These are phyloP conservation scores for Pyrochroa serraticornis DNA, from an alignment of 2,888 invertebrate species.

Conservation along the genomic window DNA sequence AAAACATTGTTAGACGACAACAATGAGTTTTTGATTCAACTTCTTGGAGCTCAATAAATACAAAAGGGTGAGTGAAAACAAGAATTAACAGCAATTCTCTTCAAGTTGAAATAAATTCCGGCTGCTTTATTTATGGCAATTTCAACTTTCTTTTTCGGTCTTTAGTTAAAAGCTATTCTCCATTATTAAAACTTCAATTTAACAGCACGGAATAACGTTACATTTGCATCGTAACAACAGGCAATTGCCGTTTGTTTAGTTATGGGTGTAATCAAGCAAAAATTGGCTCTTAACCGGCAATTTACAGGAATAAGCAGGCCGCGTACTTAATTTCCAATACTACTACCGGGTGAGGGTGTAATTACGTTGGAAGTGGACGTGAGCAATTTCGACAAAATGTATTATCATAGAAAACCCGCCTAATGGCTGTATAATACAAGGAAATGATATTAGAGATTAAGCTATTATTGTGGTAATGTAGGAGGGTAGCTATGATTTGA, in stretches of 20 bases:
- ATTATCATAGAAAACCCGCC: neutral
- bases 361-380: neutral
- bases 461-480: neutral
- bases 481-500: too few relatives aligned
- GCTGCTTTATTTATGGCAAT: conserved; percentile 3
- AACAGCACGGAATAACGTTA: too few relatives aligned
- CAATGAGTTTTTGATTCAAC: neutral
- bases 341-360: neutral
- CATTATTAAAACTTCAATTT: too few relatives aligned
- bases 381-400: neutral
- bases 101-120: neutral
- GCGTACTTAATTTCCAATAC: neutral
- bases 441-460: neutral
- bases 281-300: too few relatives aligned
- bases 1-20: neutral
- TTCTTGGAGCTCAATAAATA: neutral
- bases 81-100: conserved; percentile 1
- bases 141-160: neutral
- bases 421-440: neutral
- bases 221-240: too few relatives aligned
- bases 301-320: too few relatives aligned
- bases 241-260: too few relatives aligned
- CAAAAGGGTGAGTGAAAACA: neutral
- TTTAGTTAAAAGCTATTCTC: too few relatives aligned
- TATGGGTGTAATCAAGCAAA: too few relatives aligned